Evolutionary conservation across 2,797 vertebrate species (phyloP).

Genomic region (Malurus leucopterus): DNA sequence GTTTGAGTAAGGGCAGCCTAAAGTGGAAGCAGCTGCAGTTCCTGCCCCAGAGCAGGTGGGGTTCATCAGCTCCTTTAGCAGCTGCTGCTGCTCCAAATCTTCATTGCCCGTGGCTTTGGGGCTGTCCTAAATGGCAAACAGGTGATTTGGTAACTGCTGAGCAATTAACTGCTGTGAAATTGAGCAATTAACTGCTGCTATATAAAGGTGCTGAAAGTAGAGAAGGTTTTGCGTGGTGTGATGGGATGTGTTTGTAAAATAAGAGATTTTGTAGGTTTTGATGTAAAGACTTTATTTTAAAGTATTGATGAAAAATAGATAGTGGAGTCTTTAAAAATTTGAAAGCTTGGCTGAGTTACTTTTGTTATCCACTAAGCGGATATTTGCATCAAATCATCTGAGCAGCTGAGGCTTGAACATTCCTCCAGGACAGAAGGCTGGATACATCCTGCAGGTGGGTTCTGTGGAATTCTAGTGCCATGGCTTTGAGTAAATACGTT

Average conservation of each 20-base stretch:
- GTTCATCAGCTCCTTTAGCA: not conserved
- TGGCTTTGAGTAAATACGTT: not conserved
- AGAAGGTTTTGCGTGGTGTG: rapidly evolving
- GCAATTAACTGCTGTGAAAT: not conserved
- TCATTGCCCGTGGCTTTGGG: rapidly evolving
- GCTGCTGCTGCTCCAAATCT: not conserved
- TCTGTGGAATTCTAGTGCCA: not conserved
- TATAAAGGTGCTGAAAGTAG: rapidly evolving
- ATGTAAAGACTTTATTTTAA: not conserved
- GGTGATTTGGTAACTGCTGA: not conserved
- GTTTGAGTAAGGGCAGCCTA: not conserved
- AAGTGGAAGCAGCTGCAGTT: not conserved
- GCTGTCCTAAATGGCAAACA: not conserved
- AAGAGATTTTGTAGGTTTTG: rapidly evolving
- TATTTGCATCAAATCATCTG: not conserved
- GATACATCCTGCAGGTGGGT: not conserved
- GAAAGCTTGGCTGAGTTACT: not conserved
- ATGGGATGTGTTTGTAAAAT: rapidly evolving
- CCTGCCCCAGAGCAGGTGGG: not conserved
- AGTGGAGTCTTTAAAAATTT: not conserved
- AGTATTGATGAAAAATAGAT: rapidly evolving
- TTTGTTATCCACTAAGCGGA: not conserved
- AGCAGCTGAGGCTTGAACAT: not conserved
- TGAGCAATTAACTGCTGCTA: not conserved
- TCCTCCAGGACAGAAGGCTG: not conserved